Evolutionary conservation across 2,888 invertebrate genomes (phyloP).

Genomic region (Acanthococcus lagerstroemiae): DNA sequence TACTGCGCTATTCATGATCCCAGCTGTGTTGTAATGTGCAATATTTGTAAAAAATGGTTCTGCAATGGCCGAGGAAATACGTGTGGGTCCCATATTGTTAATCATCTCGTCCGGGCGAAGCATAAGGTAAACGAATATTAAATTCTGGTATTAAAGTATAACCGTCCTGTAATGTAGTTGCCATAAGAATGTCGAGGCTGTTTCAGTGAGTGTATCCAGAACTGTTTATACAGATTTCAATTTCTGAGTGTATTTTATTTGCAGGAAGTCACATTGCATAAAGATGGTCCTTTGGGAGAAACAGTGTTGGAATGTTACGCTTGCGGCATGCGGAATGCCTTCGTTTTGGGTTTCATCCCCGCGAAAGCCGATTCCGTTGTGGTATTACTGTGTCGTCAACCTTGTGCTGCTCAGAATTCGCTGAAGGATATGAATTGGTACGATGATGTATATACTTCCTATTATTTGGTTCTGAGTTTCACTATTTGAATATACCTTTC

Average conservation of each 20-base stretch:
- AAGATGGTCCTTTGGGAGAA: constrained; percentile 95
- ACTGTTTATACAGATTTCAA: neutral
- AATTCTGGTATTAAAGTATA: too few species aligned
- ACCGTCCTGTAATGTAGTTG: too few species aligned
- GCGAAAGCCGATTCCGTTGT: constrained; percentile 98
- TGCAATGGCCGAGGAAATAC: constrained; percentile 98
- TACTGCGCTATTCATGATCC: constrained; percentile 99
- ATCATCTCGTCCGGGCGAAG: constrained; percentile 96
- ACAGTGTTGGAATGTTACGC: constrained; percentile 97
- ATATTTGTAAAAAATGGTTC: constrained; percentile 98
- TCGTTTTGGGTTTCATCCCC: constrained; percentile 96
- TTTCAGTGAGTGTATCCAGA: neutral
- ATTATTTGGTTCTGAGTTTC: too few species aligned
- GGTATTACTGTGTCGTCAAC: constrained; percentile 91
- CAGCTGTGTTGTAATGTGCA: constrained; percentile 94
- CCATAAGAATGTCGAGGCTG: too few species aligned
- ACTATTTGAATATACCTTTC: neutral
- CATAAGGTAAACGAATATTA: constrained; percentile 58
- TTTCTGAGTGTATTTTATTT: constrained; percentile 25
- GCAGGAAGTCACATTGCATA: constrained; percentile 86
- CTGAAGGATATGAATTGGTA: constrained; percentile 97
- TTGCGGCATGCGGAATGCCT: constrained; percentile 95
- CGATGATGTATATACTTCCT: constrained; percentile 33
- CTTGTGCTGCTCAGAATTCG: constrained; percentile 94
- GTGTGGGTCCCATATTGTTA: constrained; percentile 96